Evolutionary conservation across 1,140 invertebrate genomes (phyloP).

Genomic region (Zaprionus lachaisei): DNA sequence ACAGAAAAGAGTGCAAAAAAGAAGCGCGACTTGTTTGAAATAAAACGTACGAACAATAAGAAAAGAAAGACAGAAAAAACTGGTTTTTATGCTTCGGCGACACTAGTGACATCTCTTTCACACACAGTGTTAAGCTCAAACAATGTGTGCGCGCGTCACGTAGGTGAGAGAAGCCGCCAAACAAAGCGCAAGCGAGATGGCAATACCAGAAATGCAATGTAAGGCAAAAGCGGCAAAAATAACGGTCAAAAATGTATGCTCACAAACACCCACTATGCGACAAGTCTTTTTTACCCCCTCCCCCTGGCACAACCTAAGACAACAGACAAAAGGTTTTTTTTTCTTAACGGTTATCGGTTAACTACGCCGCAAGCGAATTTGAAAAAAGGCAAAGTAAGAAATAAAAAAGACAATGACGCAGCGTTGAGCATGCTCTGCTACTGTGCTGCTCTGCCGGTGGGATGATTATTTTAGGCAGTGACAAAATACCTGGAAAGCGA

Average conservation of each 20-base stretch:
- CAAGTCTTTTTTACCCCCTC: background rate
- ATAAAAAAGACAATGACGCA: constrained; percentile 8
- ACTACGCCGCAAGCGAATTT: constrained; percentile 37
- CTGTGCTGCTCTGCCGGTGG: background rate
- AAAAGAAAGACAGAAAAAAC: constrained; percentile 49
- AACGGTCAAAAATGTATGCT: constrained; percentile 63
- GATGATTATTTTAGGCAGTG: constrained; percentile 66
- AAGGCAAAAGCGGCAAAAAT: constrained; percentile 65
- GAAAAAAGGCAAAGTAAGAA: background rate
- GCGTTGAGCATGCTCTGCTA: constrained; percentile 1
- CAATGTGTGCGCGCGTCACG: constrained; percentile 40
- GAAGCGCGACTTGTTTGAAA: constrained; percentile 76
- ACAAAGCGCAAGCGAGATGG: constrained; percentile 28
- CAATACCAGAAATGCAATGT: constrained; percentile 43
- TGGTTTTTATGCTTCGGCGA: constrained; percentile 59
- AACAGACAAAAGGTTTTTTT: constrained; percentile 64
- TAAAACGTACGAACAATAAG: constrained; percentile 46
- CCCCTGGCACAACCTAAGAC: constrained; percentile 60
- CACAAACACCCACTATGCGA: constrained; percentile 50
- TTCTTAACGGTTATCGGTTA: constrained; percentile 50
- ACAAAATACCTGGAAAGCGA: constrained; percentile 64
- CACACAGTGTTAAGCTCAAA: constrained; percentile 18
- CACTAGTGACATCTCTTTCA: constrained; percentile 53
- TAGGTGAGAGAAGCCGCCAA: constrained; percentile 9
- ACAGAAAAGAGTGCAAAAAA: constrained; percentile 60